phyloP scores from a whole-genome alignment of 2,888 invertebrate species.

The Noctuana brunneofusca region DNA sequence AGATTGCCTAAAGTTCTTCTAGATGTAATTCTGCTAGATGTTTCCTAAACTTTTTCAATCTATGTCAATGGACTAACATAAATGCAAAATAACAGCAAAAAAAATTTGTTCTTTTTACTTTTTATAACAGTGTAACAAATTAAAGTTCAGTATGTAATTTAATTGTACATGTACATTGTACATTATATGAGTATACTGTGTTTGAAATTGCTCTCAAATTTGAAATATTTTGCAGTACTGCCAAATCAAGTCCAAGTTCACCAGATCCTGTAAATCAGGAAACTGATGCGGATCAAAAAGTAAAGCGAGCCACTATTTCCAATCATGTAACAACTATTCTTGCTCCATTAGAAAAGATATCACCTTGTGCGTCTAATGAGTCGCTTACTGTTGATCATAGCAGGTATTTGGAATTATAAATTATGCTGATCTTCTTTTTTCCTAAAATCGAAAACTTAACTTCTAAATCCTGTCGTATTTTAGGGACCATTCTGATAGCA shows the following conservation, averaged over 20 bases:
- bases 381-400: constrained; percentile 91
- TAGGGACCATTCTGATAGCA: constrained; percentile 92
- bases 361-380: constrained; percentile 92
- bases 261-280: constrained; percentile 68
- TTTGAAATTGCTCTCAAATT: not conserved
- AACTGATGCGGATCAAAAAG: constrained; percentile 57
- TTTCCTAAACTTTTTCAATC: not conserved
- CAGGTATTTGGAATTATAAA: constrained; percentile 52
- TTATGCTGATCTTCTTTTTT: constrained; percentile 11
- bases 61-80: not conserved
- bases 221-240: constrained; percentile 62
- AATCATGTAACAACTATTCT: constrained; percentile 65
- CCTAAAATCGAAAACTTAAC: not conserved
- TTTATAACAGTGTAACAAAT: not conserved
- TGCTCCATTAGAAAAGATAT: constrained; percentile 79
- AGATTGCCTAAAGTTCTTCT: constrained; percentile 20
- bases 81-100: not conserved
- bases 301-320: constrained; percentile 57
- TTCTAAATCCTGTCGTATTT: constrained; percentile 37
- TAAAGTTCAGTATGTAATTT: not conserved
- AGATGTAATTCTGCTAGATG: not conserved
- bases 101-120: not conserved
- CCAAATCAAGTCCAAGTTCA: constrained; percentile 86
- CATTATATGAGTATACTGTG: not conserved
- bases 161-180: no score